Base-by-base conservation (phyloP, 2,113 vertebrate species). In the Pelusios castaneus region DNA sequence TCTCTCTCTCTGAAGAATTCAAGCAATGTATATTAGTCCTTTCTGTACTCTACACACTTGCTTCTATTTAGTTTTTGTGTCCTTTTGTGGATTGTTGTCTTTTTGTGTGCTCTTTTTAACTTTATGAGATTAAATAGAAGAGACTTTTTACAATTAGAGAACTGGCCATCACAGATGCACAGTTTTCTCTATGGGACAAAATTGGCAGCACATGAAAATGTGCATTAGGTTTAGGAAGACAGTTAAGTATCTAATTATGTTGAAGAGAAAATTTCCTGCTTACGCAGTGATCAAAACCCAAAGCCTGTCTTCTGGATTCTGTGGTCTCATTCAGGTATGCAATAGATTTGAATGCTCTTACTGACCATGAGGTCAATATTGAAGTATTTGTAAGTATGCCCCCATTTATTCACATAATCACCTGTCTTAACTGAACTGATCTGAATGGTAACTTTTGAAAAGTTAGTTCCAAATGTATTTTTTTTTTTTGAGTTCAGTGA, bases 141-240 rank as follows among this genome's bases (percentile, higher is more conserved):
- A 10, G 13, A 80, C 43, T 76, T 55, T 43, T 12, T 3, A 4
- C 14, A 27, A 58, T 73, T 38, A 79, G 87, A 3, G 75, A 0
- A 0, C 22, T 34, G 2, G 3, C 10, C 10, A 2, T 81, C 77
- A n/a, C 2, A 80, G 43, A 80, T 27, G 5, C 1, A 19, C 1
- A 19, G 19, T 6, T 8, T 70, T 51, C 7, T 82, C 51, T 89
- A 38, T 5, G 76, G 80, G 1, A 49, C 77, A 49, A 51, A 84
- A 75, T 56, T 82, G 49, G 13, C 56, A 11, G 21, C 21, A 17
- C 51, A 10, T 13, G 7, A 27, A 93, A 90, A 67, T 25, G 10
- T 5, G 29, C 55, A 78, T 22, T 38, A 51, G 54, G 1, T 38
- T 60, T 49, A 82, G 24, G 29, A 43, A 87, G 3, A 3, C 8